phyloP scores from a whole-genome alignment of 2,113 vertebrate genomes.

The Cyprinodon tularosa region DNA sequence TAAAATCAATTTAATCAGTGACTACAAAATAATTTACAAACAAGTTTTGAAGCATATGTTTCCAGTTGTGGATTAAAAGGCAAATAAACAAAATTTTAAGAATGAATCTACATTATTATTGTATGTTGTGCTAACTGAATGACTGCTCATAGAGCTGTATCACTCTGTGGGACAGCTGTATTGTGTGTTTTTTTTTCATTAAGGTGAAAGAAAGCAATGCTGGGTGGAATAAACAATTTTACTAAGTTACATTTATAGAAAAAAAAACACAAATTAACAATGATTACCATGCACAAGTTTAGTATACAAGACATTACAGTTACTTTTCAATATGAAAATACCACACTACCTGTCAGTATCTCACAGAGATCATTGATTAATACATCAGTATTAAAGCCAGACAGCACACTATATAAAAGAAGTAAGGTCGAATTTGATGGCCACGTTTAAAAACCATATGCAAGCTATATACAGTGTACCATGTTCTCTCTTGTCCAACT shows the following conservation, averaged over 20 bases:
- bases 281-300: slow-evolving; percentile 90
- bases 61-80: not conserved
- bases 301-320: slow-evolving; percentile 92
- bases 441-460: slow-evolving; percentile 78
- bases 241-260: slow-evolving; percentile 84
- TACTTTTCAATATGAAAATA: slow-evolving; percentile 99
- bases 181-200: not conserved
- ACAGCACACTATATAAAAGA: slow-evolving; percentile 76
- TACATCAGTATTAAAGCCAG: slow-evolving; percentile 82
- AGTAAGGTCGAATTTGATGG: slow-evolving; percentile 69
- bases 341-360: slow-evolving; percentile 82
- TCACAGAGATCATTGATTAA: slow-evolving; percentile 92
- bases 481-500: slow-evolving; percentile 38
- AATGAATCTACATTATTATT: not conserved
- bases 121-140: not conserved
- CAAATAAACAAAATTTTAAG: not conserved
- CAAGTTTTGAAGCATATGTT: not conserved
- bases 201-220: slow-evolving; percentile 1
- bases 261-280: slow-evolving; percentile 83
- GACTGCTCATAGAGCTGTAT: not conserved
- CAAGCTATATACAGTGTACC: slow-evolving; percentile 78
- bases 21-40: not conserved
- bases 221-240: slow-evolving; percentile 79
- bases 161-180: not conserved
- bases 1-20: not conserved